Conservation (phyloP, 1,140 invertebrate genomes). For the Megalopta genalis region DNA sequence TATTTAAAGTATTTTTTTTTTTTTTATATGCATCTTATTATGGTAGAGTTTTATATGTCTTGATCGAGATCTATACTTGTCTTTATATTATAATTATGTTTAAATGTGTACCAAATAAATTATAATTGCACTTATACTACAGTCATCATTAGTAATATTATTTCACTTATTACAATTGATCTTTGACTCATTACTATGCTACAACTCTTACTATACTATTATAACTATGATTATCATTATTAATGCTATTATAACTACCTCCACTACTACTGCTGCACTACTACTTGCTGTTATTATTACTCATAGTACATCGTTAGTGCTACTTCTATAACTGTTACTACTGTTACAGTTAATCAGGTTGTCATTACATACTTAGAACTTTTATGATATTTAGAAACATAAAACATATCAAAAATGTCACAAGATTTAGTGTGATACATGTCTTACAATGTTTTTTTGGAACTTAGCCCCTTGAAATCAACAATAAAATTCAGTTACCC, state of each 20-base stretch:
- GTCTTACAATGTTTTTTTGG: constrained; percentile 56
- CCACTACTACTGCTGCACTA: constrained; percentile 52
- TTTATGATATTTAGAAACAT: constrained; percentile 63
- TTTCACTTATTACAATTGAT: constrained; percentile 38
- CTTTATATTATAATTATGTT: constrained; percentile 26
- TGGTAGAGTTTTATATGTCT: background rate
- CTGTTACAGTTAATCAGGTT: constrained; percentile 51
- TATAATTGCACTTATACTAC: constrained; percentile 21
- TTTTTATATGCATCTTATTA: constrained; percentile 17
- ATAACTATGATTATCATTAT: constrained; percentile 46
- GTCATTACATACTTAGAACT: constrained; percentile 50
- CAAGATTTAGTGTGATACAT: constrained; percentile 42
- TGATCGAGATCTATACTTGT: constrained; percentile 3
- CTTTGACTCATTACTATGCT: constrained; percentile 33
- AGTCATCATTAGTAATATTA: constrained; percentile 30
- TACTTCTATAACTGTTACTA: constrained; percentile 60
- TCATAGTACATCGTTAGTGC: constrained; percentile 52
- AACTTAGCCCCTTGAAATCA: constrained; percentile 39
- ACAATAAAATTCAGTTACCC: constrained; percentile 58
- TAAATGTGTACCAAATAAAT: constrained; percentile 32
- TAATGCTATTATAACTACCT: constrained; percentile 50
- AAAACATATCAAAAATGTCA: constrained; percentile 64
- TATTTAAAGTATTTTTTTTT: constrained; percentile 33
- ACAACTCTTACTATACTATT: constrained; percentile 41
- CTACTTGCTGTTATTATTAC: constrained; percentile 56